Percentiles rank a stretch among this genome's conserved stretches.
Evolutionary conservation across 92 coral and sea anemone genomes (phyloP).

Genomic region (Parazoanthus darwini): DNA sequence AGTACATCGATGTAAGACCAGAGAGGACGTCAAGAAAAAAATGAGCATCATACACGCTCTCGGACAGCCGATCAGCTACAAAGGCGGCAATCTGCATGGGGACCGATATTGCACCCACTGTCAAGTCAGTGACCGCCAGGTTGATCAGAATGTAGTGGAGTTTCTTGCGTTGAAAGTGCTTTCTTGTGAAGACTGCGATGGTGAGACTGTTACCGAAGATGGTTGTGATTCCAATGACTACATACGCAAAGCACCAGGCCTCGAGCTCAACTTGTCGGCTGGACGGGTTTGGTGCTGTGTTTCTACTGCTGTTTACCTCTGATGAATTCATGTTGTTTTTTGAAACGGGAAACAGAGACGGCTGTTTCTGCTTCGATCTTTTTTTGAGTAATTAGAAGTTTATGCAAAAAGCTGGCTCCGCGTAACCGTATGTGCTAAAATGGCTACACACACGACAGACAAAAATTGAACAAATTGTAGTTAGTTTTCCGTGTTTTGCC

Average conservation of each 20-base stretch:
- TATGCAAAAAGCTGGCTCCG: neutral
- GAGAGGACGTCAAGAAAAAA: conserved; percentile 18
- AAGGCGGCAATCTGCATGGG: neutral
- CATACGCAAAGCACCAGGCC: neutral
- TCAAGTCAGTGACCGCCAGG: conserved; percentile 26
- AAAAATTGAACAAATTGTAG: too few species aligned
- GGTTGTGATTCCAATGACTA: neutral
- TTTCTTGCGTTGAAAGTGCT: conserved; percentile 8
- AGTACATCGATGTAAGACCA: conserved; percentile 15
- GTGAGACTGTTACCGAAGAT: conserved; percentile 24
- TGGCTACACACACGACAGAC: neutral
- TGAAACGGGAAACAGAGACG: too few species aligned
- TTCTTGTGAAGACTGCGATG: conserved; percentile 9
- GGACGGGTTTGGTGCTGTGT: neutral
- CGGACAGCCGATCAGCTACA: neutral
- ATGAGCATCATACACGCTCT: neutral
- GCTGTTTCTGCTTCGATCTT: neutral
- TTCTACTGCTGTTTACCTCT: neutral
- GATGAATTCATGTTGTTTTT: neutral
- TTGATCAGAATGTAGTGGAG: conserved; percentile 14
- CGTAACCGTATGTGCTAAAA: neutral
- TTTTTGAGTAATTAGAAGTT: too few species aligned
- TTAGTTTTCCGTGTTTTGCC: neutral
- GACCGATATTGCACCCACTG: conserved; percentile 1
- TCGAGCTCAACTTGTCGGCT: neutral